Evolutionary conservation across 1,140 invertebrate species (phyloP), one percentile per base, ranked within the genome.

Genomic region (Lordiphosa collinella): DNA sequence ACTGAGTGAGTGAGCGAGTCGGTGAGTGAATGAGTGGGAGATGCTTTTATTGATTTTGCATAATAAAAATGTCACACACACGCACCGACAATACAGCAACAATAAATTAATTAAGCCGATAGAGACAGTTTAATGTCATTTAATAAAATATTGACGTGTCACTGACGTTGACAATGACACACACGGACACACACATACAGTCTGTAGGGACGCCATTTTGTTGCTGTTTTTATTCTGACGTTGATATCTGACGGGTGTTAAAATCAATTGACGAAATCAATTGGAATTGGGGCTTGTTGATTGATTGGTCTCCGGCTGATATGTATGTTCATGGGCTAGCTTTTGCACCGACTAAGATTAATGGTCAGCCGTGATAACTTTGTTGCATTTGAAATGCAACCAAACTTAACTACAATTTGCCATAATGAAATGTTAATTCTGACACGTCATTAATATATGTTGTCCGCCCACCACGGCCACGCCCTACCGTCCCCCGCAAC

Each of bases 61-160:
- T 87, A 87, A 78, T 87, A 87, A 87, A 87, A 87, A 87, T 78
- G 85, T 78, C 85, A 85, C 85, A 87, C 58, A 70, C 78, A 79
- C 41, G 34, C 65, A 38, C 32, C 58, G 82, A 68, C 70, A 86
- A 82, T 75, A 88, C 80, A 87, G 75, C 73, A 88, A 88, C 86
- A 88, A 88, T 88, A 88, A 88, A 88, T 88, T 88, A 88, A 88
- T 88, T 88, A 88, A 88, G 80, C 86, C 86, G 86, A 88, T 88
- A 86, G 86, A 88, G 86, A 88, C 86, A 88, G 76, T 88, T 88
- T 88, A 88, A 88, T 88, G 86, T 88, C 86, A 88, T 88, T 88
- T 88, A 88, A 88, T 88, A 88, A 88, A 88, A 88, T 88, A 88
- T 88, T 88, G 86, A 88, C 86, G 82, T 86, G 66, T 84, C 72